Evolutionary conservation across 2,797 vertebrate species (phyloP).

Genomic region (Takifugu ocellatus): DNA sequence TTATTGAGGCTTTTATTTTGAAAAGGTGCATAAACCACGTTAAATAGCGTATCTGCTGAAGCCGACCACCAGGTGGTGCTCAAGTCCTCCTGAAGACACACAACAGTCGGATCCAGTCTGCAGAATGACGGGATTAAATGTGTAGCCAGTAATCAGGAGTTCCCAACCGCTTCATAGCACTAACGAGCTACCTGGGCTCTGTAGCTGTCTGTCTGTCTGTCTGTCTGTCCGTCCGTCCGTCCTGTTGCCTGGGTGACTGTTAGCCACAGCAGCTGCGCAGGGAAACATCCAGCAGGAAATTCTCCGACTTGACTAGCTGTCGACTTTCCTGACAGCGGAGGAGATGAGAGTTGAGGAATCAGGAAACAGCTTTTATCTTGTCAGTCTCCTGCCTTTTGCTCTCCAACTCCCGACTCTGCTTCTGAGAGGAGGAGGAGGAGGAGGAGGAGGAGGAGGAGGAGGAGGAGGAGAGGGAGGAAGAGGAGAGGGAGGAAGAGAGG

Average conservation of each 20-base stretch:
- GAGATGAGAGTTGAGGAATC: conserved; percentile 68
- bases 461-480: not conserved
- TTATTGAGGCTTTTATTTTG: too few species aligned
- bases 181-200: not conserved
- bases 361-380: conserved; percentile 75
- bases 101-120: too few species aligned
- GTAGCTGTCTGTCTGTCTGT: conserved; percentile 28
- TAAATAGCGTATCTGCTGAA: too few species aligned
- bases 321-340: conserved; percentile 69
- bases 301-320: conserved; percentile 69
- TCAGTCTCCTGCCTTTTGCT: conserved; percentile 75
- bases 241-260: conserved; percentile 52
- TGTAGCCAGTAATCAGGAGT: too few species aligned
- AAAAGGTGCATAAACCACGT: too few species aligned
- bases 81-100: too few species aligned
- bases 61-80: too few species aligned
- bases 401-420: conserved; percentile 56
- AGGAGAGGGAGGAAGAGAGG: not conserved
- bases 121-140: too few species aligned
- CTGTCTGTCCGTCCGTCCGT: conserved; percentile 17
- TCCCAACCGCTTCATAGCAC: too few species aligned
- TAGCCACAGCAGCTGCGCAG: conserved; percentile 65
- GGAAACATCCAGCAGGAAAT: conserved; percentile 63
- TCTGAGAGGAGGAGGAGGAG: conserved; percentile 41
- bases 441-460: not conserved